phyloP scores from a whole-genome alignment of 2,797 vertebrate genomes.

The Myotis pilosus region DNA sequence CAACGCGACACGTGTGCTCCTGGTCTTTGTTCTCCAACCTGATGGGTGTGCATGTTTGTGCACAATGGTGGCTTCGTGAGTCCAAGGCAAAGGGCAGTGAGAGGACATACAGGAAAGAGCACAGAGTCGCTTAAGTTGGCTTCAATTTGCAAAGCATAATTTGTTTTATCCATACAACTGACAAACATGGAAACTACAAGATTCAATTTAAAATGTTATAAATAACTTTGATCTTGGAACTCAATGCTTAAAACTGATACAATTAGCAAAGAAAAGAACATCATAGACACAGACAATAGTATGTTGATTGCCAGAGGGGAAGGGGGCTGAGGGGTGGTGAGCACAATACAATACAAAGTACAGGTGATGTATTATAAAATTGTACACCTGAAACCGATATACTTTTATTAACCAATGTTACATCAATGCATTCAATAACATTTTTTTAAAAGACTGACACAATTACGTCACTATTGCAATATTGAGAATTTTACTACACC shows the following conservation, averaged over 20 bases:
- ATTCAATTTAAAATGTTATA: not conserved
- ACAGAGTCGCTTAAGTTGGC: not conserved
- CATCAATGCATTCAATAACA: not conserved
- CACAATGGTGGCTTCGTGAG: not conserved
- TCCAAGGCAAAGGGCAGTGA: not conserved
- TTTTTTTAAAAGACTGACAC: not conserved
- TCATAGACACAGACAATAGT: not conserved
- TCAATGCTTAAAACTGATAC: not conserved
- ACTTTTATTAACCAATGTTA: not conserved
- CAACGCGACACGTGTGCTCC: not conserved
- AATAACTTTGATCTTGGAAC: not conserved
- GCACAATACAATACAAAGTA: not conserved
- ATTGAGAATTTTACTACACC: not conserved
- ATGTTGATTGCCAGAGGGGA: not conserved
- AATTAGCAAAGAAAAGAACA: not conserved
- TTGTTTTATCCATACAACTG: not conserved
- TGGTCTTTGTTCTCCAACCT: not conserved
- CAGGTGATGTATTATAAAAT: not conserved
- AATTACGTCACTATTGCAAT: not conserved
- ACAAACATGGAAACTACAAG: not conserved
- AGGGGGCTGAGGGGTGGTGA: not conserved
- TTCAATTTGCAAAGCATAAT: not conserved
- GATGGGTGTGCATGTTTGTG: not conserved
- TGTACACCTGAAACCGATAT: not conserved
- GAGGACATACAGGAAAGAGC: not conserved